These are phyloP conservation scores for Hyposoter dolosus DNA, from an alignment of 2,888 invertebrate species.

Conservation along the genomic window DNA sequence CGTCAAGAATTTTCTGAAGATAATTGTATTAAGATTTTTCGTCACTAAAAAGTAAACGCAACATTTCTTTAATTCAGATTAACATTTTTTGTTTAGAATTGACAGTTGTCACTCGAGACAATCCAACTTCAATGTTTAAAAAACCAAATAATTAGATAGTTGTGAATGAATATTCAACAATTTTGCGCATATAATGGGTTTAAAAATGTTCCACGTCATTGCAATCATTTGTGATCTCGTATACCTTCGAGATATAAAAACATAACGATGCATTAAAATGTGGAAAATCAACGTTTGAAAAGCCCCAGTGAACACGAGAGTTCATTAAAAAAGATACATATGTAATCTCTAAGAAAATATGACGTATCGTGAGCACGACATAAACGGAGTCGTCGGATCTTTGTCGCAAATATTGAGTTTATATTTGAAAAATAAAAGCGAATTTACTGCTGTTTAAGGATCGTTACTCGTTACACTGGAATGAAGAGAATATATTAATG, in stretches of 20 bases:
- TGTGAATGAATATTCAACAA: slow-evolving; percentile 13
- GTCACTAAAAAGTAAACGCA: too few relatives aligned
- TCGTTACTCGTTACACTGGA: too few relatives aligned
- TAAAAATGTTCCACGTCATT: neutral
- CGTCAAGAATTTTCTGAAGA: too few relatives aligned
- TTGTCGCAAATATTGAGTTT: slow-evolving; percentile 5
- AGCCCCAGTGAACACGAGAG: slow-evolving; percentile 19
- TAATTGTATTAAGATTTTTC: neutral
- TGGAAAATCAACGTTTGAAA: slow-evolving; percentile 20
- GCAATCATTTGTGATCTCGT: slow-evolving; percentile 1
- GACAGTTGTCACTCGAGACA: neutral
- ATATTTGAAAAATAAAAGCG: neutral
- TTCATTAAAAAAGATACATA: neutral
- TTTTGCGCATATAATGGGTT: neutral
- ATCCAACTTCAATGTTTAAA: neutral
- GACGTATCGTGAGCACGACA: neutral
- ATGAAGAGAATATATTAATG: too few relatives aligned
- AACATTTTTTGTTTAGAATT: neutral
- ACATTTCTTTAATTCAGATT: neutral
- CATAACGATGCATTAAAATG: slow-evolving; percentile 16
- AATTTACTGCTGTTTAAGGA: neutral
- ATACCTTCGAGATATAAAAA: neutral
- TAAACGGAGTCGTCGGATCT: neutral
- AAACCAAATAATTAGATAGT: neutral
- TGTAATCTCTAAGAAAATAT: neutral